Conservation (phyloP, 2,797 vertebrate genomes). For the Neosilurus mollespiculum region DNA sequence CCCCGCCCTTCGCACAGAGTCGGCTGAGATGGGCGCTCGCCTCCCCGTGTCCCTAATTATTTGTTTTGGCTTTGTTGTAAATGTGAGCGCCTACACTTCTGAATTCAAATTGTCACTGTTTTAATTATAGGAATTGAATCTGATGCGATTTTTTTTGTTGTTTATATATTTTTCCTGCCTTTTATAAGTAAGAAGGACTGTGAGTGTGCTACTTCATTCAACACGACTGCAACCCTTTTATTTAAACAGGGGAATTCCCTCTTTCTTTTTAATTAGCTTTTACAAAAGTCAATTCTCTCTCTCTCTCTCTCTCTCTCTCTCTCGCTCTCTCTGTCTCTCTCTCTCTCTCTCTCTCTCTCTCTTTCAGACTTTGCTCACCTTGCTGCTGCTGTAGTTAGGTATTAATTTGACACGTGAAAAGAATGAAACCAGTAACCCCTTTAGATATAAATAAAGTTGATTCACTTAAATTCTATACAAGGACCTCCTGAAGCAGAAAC, state of each 20-base stretch:
- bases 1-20: no score
- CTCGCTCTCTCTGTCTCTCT: no score
- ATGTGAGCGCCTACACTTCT: not conserved
- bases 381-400: not conserved
- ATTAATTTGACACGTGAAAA: not conserved
- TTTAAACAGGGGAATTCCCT: not conserved
- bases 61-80: not conserved
- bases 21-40: no score
- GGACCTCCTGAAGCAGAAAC: slow-evolving; percentile 33
- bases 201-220: not conserved
- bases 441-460: slow-evolving; percentile 3
- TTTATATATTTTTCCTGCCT: not conserved
- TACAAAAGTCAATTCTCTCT: not conserved
- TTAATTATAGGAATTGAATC: not conserved
- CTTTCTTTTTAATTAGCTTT: not conserved
- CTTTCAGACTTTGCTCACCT: not conserved
- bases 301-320: not conserved
- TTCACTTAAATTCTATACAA: slow-evolving; percentile 14
- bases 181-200: not conserved
- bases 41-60: no score
- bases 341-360: not conserved
- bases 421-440: not conserved
- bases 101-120: not conserved
- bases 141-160: not conserved
- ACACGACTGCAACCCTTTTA: no score